Base-by-base conservation (phyloP, 2,888 invertebrate species). In the Eristalinus sepulchralis region DNA sequence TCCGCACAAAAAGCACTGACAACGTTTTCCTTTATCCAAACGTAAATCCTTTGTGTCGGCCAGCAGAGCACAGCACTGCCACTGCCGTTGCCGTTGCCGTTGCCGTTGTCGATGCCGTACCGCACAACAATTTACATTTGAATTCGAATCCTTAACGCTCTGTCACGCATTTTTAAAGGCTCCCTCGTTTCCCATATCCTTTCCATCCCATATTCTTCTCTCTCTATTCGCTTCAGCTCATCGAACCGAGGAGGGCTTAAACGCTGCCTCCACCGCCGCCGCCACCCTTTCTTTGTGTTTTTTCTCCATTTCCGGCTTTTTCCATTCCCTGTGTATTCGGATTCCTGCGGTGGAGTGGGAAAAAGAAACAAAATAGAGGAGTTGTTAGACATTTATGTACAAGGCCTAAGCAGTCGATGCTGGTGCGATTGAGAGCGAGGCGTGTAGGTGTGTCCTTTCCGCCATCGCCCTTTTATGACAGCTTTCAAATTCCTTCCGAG, bases 161-260 rank as follows among this genome's bases (percentile, higher is more conserved):
- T 60, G 82, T 82, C 77, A 86, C 82, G 82, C 85, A 86, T 81
- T 70, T 75, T 75, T 81, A 81, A 70, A 73, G 70, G 73, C 72
- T 60, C 59, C 39, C 47, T 68, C 60, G 59, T 75, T 59, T 70
- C 31, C 57, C 67, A 57, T 66, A 70, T 77, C 71, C 39, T 57
- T 78, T 78, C 59, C 33, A 81, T 68, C 31, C 63, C 20, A 13
- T 67, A 60, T 33, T 33, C 53, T 36, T 59, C 55, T 22, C 55
- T 22, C 70, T 72, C 31, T 34, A 77, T 85, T 80, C 76, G 77
- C 71, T 72, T 76, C 62, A 64, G 73, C 60, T 64, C 70, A 78
- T 85, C 77, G 85, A 81, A 81, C 77, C 81, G 76, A 59, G 63
- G 76, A 59, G 63, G 59, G 81, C 72, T 77, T 85, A 81, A 72